phyloP scores from a whole-genome alignment of 2,888 invertebrate species.

The Apodemia mormo region DNA sequence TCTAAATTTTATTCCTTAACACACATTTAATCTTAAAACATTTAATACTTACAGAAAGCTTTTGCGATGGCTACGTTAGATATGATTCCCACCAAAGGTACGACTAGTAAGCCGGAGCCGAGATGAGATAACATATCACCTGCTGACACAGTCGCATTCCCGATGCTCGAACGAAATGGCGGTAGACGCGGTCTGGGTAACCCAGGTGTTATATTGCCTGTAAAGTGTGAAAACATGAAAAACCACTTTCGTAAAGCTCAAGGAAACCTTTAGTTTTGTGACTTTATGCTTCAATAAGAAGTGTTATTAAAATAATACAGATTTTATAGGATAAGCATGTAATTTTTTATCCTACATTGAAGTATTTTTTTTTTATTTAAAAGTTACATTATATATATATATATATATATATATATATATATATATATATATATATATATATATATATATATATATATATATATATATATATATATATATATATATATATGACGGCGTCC shows the following conservation, averaged over 20 bases:
- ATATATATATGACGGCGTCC: too few species aligned
- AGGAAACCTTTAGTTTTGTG: background rate
- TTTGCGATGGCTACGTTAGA: constrained; percentile 93
- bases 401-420: too few species aligned
- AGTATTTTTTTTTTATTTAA: too few species aligned
- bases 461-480: too few species aligned
- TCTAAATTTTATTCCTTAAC: background rate
- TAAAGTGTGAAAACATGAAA: constrained; percentile 33
- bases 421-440: too few species aligned
- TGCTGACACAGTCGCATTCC: constrained; percentile 75
- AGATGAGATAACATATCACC: constrained; percentile 82
- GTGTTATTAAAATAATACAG: background rate
- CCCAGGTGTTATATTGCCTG: constrained; percentile 83
- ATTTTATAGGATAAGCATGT: too few species aligned
- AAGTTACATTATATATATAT: too few species aligned
- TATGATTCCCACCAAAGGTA: constrained; percentile 88
- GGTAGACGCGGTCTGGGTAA: constrained; percentile 80
- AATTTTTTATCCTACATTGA: too few species aligned
- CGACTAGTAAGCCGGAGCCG: constrained; percentile 85
- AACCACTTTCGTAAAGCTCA: constrained; percentile 18
- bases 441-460: too few species aligned
- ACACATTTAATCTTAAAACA: background rate
- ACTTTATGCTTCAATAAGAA: background rate
- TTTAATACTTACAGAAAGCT: constrained; percentile 85
- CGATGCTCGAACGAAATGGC: constrained; percentile 68